Evolutionary conservation across 2,888 invertebrate genomes (phyloP).

Genomic region (Ophion slaviceki): DNA sequence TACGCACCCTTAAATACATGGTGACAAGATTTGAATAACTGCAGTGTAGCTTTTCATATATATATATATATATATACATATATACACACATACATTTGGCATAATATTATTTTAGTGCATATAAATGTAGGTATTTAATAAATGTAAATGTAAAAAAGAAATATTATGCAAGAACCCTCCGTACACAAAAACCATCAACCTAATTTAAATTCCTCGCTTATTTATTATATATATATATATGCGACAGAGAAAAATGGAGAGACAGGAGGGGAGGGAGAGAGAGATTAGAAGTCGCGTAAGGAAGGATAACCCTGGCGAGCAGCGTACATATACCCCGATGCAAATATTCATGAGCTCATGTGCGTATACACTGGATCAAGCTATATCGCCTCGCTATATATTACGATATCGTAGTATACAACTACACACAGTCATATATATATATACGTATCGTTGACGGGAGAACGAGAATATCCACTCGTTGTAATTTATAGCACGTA

Average conservation of each 20-base stretch:
- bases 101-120: no score
- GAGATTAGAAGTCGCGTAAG: not conserved
- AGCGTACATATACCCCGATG: not conserved
- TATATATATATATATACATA: no score
- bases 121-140: no score
- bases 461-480: conserved; percentile 52
- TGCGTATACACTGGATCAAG: conserved; percentile 1
- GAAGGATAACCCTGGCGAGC: not conserved
- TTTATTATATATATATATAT: not conserved
- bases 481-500: conserved; percentile 67
- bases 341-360: conserved; percentile 18
- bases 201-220: no score
- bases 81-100: no score
- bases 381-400: not conserved
- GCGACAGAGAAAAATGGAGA: not conserved
- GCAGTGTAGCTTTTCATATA: no score
- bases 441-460: conserved; percentile 24
- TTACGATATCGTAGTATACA: not conserved
- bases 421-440: no score
- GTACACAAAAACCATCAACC: no score
- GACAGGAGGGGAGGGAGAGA: not conserved
- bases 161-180: no score
- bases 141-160: no score
- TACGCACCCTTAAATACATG: no score
- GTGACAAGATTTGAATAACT: no score